Conservation (phyloP, 1,140 invertebrate genomes). For the Meloidogyne exigua region DNA sequence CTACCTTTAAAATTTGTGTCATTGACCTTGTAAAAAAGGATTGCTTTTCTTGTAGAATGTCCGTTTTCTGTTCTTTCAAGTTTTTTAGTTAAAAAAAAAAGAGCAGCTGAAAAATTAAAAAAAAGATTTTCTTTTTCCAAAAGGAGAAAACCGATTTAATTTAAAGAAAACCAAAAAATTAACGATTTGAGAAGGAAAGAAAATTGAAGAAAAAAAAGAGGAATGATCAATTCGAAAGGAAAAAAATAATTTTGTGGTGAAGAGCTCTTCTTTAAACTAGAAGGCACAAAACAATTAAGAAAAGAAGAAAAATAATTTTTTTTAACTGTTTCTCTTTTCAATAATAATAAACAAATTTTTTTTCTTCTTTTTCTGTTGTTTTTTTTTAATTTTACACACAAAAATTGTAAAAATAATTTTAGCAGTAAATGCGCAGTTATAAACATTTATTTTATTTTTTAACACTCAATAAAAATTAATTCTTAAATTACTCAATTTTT, state of each 20-base stretch:
- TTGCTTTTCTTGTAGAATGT: neutral
- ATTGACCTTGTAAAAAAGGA: neutral
- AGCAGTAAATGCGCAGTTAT: neutral
- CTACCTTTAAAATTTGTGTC: neutral
- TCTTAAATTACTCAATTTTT: neutral
- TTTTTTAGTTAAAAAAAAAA: neutral
- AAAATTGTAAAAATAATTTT: slow-evolving; percentile 2
- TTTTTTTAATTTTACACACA: neutral
- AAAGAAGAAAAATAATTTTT: neutral
- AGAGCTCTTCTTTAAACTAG: neutral
- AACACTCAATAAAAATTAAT: neutral
- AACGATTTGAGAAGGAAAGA: neutral
- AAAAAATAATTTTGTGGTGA: neutral
- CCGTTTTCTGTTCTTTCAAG: neutral
- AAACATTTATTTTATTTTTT: slow-evolving; percentile 1
- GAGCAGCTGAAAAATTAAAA: neutral
- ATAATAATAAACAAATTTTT: neutral
- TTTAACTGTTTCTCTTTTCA: neutral
- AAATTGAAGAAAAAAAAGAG: neutral
- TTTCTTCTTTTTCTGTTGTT: neutral
- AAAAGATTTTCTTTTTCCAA: neutral
- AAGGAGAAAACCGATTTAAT: neutral
- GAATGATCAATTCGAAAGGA: neutral
- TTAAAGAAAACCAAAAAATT: neutral
- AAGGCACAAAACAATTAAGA: neutral